These are phyloP conservation scores for Scaeva pyrastri DNA, from an alignment of 2,888 invertebrate species.

Conservation along the genomic window DNA sequence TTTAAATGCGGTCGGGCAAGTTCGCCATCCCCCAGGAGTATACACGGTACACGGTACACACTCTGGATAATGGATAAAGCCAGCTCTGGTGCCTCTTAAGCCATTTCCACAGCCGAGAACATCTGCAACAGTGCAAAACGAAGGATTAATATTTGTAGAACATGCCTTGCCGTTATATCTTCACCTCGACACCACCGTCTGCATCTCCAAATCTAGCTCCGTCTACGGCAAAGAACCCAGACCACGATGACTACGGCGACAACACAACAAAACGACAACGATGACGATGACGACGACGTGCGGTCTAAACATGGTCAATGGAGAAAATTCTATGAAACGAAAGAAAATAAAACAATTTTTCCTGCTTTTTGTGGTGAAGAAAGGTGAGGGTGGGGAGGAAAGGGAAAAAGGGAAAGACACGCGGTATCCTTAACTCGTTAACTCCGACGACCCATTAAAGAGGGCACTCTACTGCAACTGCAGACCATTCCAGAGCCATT, in stretches of 20 bases:
- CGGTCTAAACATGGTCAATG: conserved; percentile 38
- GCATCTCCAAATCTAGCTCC: neutral
- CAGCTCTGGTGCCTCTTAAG: conserved; percentile 53
- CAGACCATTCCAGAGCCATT: conserved; percentile 59
- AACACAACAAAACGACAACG: neutral
- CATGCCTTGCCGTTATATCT: conserved; percentile 45
- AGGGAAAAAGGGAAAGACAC: conserved; percentile 15
- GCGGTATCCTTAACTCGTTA: conserved; percentile 10
- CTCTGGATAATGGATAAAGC: conserved; percentile 65
- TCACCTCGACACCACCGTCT: neutral
- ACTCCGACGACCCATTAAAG: conserved; percentile 54
- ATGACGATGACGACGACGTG: conserved; percentile 23
- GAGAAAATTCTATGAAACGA: conserved; percentile 60
- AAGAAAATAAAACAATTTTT: conserved; percentile 58
- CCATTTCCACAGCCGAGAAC: conserved; percentile 65
- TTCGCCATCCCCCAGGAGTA: conserved; percentile 28
- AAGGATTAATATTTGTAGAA: conserved; percentile 75
- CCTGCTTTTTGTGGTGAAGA: conserved; percentile 51
- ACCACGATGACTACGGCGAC: conserved; percentile 20
- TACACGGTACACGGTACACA: conserved; percentile 15
- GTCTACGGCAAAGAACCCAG: neutral
- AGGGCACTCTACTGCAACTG: conserved; percentile 59
- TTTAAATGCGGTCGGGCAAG: conserved; percentile 70
- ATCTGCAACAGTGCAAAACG: conserved; percentile 75
- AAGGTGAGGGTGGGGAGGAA: conserved; percentile 12